A percentile compares a stretch with the other conserved stretches of the same genome.
Conservation (phyloP, 1,140 invertebrate species). For the Drosophila chauvacae region DNA sequence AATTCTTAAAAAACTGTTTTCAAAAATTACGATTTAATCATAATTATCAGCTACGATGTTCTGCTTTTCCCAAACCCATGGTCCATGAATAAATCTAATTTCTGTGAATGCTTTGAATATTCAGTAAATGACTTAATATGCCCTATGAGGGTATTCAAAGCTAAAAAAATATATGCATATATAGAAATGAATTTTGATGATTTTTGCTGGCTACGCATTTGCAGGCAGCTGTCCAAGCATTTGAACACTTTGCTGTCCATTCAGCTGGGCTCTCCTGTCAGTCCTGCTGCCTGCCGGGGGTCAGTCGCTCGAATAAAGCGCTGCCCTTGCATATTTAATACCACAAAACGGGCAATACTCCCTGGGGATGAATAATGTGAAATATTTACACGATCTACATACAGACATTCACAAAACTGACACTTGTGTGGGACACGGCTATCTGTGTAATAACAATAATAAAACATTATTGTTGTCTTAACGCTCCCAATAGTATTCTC, state of each 20-base stretch:
- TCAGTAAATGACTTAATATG: neutral
- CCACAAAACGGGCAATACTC: constrained; percentile 48
- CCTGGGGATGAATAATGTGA: constrained; percentile 71
- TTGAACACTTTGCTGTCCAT: constrained; percentile 55
- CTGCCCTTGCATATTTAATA: constrained; percentile 75
- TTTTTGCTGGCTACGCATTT: constrained; percentile 67
- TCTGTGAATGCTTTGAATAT: neutral
- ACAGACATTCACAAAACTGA: constrained; percentile 32
- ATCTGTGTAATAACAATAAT: constrained; percentile 52
- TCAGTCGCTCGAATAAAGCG: constrained; percentile 63
- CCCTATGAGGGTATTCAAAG: neutral
- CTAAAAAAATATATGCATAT: neutral
- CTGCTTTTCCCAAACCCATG: too few relatives aligned
- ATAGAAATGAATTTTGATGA: constrained; percentile 41
- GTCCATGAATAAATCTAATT: neutral
- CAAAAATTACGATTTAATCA: too few relatives aligned
- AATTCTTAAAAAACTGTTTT: too few relatives aligned
- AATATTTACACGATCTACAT: constrained; percentile 64
- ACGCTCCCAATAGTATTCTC: constrained; percentile 30
- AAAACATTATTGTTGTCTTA: constrained; percentile 51
- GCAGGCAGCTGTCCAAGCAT: constrained; percentile 66
- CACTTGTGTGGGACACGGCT: constrained; percentile 25
- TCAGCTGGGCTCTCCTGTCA: constrained; percentile 50
- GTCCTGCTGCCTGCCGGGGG: constrained; percentile 31
- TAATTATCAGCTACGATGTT: too few relatives aligned